phyloP scores from a whole-genome alignment of 2,113 vertebrate species.

The Microtus montanus region DNA sequence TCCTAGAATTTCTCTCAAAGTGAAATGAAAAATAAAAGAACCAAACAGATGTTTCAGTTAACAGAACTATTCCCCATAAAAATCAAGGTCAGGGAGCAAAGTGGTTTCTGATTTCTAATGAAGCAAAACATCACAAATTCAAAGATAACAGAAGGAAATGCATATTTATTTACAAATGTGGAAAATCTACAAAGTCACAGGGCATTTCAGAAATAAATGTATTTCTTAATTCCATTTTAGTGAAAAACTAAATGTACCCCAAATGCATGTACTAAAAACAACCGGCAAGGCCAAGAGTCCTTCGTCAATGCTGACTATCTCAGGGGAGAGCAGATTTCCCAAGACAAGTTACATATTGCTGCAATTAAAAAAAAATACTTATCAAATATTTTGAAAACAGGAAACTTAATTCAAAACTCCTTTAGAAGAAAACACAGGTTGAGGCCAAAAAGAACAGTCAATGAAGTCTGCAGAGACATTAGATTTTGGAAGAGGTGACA shows the following conservation, averaged over 20 bases:
- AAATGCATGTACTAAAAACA: not conserved
- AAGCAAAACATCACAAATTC: not conserved
- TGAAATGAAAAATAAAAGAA: constrained; percentile 17
- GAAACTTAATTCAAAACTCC: constrained; percentile 37
- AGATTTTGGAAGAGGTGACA: constrained; percentile 9
- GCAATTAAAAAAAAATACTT: not conserved
- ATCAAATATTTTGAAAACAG: constrained; percentile 36
- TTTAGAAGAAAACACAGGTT: constrained; percentile 6
- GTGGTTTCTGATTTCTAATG: not conserved
- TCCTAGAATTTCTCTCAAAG: constrained; percentile 29
- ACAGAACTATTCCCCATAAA: not conserved
- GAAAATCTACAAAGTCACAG: not conserved
- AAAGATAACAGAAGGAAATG: not conserved
- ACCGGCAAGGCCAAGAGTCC: not conserved
- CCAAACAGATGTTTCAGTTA: not conserved
- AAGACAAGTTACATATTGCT: not conserved
- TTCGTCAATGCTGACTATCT: not conserved
- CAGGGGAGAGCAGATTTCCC: not conserved
- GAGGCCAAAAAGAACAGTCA: not conserved
- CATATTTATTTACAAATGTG: not conserved
- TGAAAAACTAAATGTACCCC: not conserved
- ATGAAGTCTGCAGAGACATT: not conserved
- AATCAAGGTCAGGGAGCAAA: not conserved
- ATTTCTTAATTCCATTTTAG: not conserved
- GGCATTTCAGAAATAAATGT: not conserved